Percentiles rank a stretch among this genome's conserved stretches.
These are phyloP conservation scores for Eupleurogrammus muticus DNA, from an alignment of 2,797 vertebrate species.

Conservation along the genomic window DNA sequence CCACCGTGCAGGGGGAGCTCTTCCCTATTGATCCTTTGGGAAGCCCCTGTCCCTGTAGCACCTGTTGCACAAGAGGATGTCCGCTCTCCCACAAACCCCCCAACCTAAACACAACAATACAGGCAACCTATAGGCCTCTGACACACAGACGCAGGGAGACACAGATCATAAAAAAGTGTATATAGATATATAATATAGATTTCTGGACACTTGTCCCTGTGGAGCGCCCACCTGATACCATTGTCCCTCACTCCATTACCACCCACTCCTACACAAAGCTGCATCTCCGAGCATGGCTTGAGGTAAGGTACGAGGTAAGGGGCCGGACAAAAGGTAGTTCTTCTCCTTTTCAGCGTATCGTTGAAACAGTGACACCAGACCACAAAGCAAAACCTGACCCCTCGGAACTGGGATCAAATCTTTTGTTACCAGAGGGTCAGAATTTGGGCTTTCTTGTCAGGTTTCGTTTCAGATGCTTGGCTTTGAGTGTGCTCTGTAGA, in stretches of 20 bases:
- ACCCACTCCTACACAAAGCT: slow-evolving; percentile 48
- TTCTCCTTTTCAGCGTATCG: slow-evolving; percentile 51
- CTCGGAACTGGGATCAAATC: slow-evolving; percentile 41
- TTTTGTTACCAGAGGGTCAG: slow-evolving; percentile 43
- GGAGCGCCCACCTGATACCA: slow-evolving; percentile 62
- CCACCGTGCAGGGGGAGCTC: slow-evolving; percentile 8
- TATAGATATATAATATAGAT: slow-evolving; percentile 72
- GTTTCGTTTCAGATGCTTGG: slow-evolving; percentile 59
- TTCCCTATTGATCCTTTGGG: slow-evolving; percentile 49
- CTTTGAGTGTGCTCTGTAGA: slow-evolving; percentile 39
- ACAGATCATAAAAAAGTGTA: slow-evolving; percentile 5
- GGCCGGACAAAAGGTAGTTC: slow-evolving; percentile 51
- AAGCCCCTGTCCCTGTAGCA: slow-evolving; percentile 36
- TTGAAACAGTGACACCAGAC: slow-evolving; percentile 36
- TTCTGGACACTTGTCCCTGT: slow-evolving; percentile 44
- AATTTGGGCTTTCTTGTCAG: slow-evolving; percentile 46
- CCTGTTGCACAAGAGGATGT: slow-evolving; percentile 64
- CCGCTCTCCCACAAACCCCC: slow-evolving; percentile 28
- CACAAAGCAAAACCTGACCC: slow-evolving; percentile 49
- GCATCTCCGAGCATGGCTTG: slow-evolving; percentile 41
- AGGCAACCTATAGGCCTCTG: slow-evolving; percentile 36
- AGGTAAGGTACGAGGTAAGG: slow-evolving; percentile 35
- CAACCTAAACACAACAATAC: slow-evolving; percentile 54
- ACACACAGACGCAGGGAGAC: slow-evolving; percentile 42
- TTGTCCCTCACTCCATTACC: slow-evolving; percentile 56